A percentile compares a stretch with the other conserved stretches of the same genome.
Conservation (phyloP, 2,113 vertebrate genomes). For the Mobula hypostoma region DNA sequence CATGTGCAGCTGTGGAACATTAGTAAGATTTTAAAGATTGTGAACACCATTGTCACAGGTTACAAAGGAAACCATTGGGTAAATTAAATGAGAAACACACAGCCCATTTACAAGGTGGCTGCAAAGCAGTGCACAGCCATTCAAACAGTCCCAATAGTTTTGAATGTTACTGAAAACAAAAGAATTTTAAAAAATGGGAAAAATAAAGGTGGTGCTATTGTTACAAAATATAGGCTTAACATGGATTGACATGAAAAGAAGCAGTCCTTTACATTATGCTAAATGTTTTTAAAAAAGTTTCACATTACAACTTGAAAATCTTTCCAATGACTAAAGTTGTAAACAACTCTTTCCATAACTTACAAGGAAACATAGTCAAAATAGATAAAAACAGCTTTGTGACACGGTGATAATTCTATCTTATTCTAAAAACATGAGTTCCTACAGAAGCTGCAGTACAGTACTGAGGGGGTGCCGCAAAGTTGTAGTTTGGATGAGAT, state of each 20-base stretch:
- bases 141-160: background rate
- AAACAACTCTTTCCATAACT: background rate
- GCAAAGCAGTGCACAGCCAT: background rate
- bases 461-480: too few relatives aligned
- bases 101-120: background rate
- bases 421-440: too few relatives aligned
- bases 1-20: background rate
- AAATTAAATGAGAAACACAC: constrained; percentile 1
- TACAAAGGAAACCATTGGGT: background rate
- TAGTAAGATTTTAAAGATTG: background rate
- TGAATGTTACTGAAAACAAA: background rate
- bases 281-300: background rate
- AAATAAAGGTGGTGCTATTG: background rate
- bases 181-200: background rate
- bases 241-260: background rate
- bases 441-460: too few relatives aligned
- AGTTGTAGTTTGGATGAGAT: too few relatives aligned
- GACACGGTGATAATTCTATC: background rate
- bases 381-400: background rate
- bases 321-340: background rate
- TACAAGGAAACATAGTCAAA: background rate
- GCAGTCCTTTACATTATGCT: background rate
- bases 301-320: background rate
- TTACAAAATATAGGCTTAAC: background rate
- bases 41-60: background rate